phyloP scores from a whole-genome alignment of 2,797 vertebrate genomes.

The Discoglossus pictus region DNA sequence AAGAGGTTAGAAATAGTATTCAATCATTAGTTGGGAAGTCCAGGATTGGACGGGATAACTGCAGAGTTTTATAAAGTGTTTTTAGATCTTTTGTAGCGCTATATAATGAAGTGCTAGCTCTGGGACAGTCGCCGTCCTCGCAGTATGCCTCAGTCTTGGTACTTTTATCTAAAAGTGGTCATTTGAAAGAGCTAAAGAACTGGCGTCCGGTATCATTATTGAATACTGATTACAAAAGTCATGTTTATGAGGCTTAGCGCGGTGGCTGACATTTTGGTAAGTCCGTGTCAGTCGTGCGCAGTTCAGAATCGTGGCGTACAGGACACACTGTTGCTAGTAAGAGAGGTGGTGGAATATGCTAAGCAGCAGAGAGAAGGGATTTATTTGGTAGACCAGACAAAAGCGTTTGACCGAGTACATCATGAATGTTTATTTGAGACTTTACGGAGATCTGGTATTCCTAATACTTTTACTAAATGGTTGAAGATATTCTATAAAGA shows the following conservation, averaged over 20 bases:
- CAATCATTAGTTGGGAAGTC: not conserved
- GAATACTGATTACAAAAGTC: not conserved
- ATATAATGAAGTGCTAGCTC: not conserved
- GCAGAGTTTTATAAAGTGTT: not conserved
- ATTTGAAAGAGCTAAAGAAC: not conserved
- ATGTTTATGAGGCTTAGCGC: not conserved
- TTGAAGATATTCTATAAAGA: slow-evolving; percentile 2
- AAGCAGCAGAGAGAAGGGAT: not conserved
- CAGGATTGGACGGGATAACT: no score
- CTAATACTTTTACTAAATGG: not conserved
- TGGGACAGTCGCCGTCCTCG: not conserved
- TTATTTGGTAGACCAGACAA: not conserved
- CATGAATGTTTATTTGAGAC: not conserved
- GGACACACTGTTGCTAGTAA: not conserved
- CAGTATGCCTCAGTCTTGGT: not conserved
- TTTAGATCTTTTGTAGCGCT: not conserved
- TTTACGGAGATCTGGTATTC: not conserved
- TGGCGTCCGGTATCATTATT: slow-evolving; percentile 1
- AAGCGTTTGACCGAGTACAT: slow-evolving; percentile 1
- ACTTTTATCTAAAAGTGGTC: not conserved
- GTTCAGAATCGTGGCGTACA: not conserved
- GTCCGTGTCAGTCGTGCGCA: not conserved
- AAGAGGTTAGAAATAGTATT: not conserved
- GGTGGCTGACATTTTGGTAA: not conserved
- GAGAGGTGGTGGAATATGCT: not conserved